phyloP scores from a whole-genome alignment of 2,888 invertebrate species.

The Ectemnius cavifrons region DNA sequence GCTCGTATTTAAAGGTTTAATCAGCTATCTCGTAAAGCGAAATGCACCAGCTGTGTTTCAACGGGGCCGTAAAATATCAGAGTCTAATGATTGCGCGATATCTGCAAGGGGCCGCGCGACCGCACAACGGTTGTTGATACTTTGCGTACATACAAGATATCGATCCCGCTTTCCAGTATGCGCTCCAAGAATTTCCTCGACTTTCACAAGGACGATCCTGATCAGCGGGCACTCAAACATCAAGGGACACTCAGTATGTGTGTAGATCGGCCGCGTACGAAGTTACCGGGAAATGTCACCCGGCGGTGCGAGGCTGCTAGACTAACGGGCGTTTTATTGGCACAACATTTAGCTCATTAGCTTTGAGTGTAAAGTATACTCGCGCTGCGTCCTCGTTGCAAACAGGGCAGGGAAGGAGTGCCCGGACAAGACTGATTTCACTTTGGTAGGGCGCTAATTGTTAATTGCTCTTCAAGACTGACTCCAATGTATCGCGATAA shows the following conservation, averaged over 20 bases:
- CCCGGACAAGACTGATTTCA: constrained; percentile 47
- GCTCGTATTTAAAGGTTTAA: constrained; percentile 40
- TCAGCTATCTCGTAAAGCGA: constrained; percentile 33
- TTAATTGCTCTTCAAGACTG: constrained; percentile 46
- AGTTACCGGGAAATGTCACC: too few relatives aligned
- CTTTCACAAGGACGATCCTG: constrained; percentile 24
- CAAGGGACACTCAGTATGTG: too few relatives aligned
- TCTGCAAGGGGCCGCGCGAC: neutral
- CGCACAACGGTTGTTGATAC: constrained; percentile 7
- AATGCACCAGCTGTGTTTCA: constrained; percentile 32
- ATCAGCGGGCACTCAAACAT: constrained; percentile 29
- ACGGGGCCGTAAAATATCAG: constrained; percentile 30
- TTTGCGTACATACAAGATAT: constrained; percentile 5
- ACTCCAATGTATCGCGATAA: constrained; percentile 36
- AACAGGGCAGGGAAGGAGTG: constrained; percentile 16
- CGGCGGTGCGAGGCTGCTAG: constrained; percentile 5
- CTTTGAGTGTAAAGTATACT: constrained; percentile 30
- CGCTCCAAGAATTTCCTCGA: constrained; percentile 24
- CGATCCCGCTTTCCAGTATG: constrained; percentile 30
- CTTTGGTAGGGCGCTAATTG: constrained; percentile 47
- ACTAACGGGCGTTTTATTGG: constrained; percentile 33
- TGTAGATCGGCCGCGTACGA: too few relatives aligned
- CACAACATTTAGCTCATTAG: constrained; percentile 41
- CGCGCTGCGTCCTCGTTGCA: constrained; percentile 28
- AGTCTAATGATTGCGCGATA: constrained; percentile 34